Evolutionary conservation across 2,797 vertebrate species (phyloP), one percentile per base, ranked within the genome.

Genomic region (Thripadectes ignobilis): DNA sequence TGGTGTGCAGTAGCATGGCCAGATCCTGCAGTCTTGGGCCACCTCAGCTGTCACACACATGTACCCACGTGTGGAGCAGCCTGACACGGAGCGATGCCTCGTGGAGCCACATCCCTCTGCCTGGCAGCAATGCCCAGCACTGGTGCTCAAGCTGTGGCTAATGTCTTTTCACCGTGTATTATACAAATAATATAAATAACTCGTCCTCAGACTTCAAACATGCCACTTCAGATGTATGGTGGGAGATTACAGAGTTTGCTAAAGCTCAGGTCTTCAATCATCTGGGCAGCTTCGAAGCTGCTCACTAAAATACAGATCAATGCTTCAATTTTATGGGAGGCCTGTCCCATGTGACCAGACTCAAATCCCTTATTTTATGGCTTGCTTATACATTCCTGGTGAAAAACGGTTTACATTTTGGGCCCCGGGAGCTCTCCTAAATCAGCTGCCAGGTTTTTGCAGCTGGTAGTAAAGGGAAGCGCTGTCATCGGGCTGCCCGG

Each of bases 331-430:
- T 98, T 98, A 98, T 98, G 98, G 98, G 98, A 93, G 96, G 97
- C 98, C 98, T 95, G 97, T 98, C 98, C 98, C 98, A 97, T 97
- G 97, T 98, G 98, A 98, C 98, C 98, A 96, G 95, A 97, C 96
- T 97, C 98, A 98, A 98, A 98, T 98, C 98, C 98, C 97, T 98
- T 98, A 98, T 98, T 99, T 99, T 99, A 99, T 98, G 98, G 98
- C 98, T 98, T 99, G 98, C 98, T 99, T 99, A 99, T 98, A 98
- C 98, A 99, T 99, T 99, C 98, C 98, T 98, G 97, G 98, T 98
- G 98, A 98, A 98, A 98, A 98, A 98, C 97, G 98, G 98, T 99
- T 99, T 99, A 99, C 98, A 99, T 99, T 98, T 98, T 98, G 97
- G 95, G 95, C 97, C 97, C 97, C 84, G 96, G 98, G 98, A 98